Base-by-base conservation (phyloP, 2,888 invertebrate species). In the Dryadula phaetusa region DNA sequence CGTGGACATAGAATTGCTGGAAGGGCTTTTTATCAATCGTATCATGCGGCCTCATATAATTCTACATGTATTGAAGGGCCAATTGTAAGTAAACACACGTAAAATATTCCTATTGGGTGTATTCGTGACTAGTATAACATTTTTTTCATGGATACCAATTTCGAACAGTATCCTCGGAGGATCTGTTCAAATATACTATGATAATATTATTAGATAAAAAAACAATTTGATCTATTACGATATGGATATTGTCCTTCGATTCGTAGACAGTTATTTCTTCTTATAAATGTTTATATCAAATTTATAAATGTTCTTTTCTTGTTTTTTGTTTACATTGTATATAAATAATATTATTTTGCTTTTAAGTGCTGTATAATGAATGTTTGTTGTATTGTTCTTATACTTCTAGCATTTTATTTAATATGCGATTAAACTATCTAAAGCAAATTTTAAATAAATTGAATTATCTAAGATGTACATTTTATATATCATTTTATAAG, bases 1-100 rank as follows among this genome's bases (percentile, higher is more conserved):
- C 82, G 44, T 66, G 63, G 82, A 81, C 64, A 77, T 83, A 82
- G 62, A 79, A 69, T 66, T 8, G n/a, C 84, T 85, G 58, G 84
- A 87, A 79, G 73, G 60, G 53, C 42, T n/a, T 32, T 34, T 47
- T 61, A 47, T 61, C 46, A 46, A 61, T 61, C 61, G 18, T n/a
- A 58, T 58, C 25, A n/a, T 37, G n/a, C 18, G n/a, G 25, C 56
- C 58, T 46, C 49, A 64, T 46, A 70, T 69, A 56, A 67, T 61
- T 56, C 62, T 56, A 67, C 64, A 70, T 70, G 64, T 67, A 73
- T 69, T 56, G 63, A 66, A 67, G 66, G 62, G 52, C 64, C 75
- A 70, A 75, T 75, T 75, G 74, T 74, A 71, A 75, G 73, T 74
- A 72, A 74, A 72, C 73, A 75, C 75, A 75, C 74, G 74, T 74